Percentiles rank a stretch among this genome's conserved stretches.
Conservation (phyloP, 2,113 vertebrate species). For the Andinoacara biseriatus region DNA sequence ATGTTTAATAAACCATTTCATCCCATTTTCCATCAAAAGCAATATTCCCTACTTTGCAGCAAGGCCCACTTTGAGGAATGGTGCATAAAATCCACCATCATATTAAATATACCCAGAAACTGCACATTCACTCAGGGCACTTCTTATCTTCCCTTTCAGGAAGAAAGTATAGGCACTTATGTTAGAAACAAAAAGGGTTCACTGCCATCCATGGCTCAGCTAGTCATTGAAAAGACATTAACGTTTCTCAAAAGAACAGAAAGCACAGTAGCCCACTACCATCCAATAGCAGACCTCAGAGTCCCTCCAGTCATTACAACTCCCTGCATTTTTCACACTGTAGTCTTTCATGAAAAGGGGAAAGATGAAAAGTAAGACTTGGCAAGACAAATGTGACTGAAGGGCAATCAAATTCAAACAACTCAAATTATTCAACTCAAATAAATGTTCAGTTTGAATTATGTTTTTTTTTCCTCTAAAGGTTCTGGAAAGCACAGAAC, state of each 20-base stretch:
- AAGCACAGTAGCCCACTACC: background rate
- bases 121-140: conserved; percentile 15
- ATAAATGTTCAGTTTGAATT: background rate
- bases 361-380: conserved; percentile 16
- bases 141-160: conserved; percentile 19
- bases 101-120: conserved; percentile 10
- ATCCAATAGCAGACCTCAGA: conserved; percentile 10
- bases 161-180: conserved; percentile 17
- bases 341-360: conserved; percentile 5
- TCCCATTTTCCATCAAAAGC: conserved; percentile 24
- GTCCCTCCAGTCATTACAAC: conserved; percentile 30
- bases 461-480: background rate
- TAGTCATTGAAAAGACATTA: conserved; percentile 35
- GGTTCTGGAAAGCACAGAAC: background rate
- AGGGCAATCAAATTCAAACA: background rate
- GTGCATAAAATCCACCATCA: conserved; percentile 37
- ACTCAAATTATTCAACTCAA: background rate
- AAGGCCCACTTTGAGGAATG: background rate
- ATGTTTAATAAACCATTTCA: conserved; percentile 9
- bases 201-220: conserved; percentile 17
- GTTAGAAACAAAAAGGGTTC: conserved; percentile 42
- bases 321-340: background rate
- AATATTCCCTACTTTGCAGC: background rate
- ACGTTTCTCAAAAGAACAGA: conserved; percentile 27
- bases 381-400: background rate